Conservation (phyloP, 1,140 invertebrate genomes). For the Meloidogyne floridensis region DNA sequence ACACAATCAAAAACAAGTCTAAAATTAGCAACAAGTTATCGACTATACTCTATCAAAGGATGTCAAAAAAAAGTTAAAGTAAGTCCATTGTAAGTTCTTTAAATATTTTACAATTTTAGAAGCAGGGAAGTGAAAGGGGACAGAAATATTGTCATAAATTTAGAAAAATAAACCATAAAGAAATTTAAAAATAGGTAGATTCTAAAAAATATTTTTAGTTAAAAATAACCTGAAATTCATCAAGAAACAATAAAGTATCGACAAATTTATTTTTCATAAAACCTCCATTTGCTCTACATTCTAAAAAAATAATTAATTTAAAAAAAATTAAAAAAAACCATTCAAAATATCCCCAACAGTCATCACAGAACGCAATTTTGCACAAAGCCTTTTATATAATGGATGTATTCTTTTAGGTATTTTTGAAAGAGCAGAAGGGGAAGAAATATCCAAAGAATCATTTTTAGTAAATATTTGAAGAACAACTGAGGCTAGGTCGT, state of each 20-base stretch:
- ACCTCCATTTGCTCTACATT: conserved; percentile 80
- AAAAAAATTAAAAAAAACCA: conserved; percentile 28
- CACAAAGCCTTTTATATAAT: conserved; percentile 51
- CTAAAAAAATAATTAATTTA: conserved; percentile 40
- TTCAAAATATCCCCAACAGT: conserved; percentile 42
- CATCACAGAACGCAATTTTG: conserved; percentile 32
- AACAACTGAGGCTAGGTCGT: conserved; percentile 90
- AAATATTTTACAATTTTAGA: no score
- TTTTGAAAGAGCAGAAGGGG: conserved; percentile 75
- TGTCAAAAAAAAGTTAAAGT: no score
- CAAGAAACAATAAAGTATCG: conserved; percentile 88
- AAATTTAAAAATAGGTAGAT: background rate
- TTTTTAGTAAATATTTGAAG: conserved; percentile 92
- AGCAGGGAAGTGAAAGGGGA: no score
- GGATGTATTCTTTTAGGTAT: conserved; percentile 68
- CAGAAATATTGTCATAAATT: no score
- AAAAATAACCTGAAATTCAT: conserved; percentile 81
- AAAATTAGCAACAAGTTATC: no score
- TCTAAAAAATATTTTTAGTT: no score
- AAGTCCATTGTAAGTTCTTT: no score
- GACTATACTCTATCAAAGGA: no score
- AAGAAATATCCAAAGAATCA: background rate
- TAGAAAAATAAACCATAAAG: background rate
- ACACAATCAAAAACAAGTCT: no score
- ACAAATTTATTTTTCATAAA: conserved; percentile 95